phyloP scores from a whole-genome alignment of 2,113 vertebrate genomes.

The Notarius quadriscutis region DNA sequence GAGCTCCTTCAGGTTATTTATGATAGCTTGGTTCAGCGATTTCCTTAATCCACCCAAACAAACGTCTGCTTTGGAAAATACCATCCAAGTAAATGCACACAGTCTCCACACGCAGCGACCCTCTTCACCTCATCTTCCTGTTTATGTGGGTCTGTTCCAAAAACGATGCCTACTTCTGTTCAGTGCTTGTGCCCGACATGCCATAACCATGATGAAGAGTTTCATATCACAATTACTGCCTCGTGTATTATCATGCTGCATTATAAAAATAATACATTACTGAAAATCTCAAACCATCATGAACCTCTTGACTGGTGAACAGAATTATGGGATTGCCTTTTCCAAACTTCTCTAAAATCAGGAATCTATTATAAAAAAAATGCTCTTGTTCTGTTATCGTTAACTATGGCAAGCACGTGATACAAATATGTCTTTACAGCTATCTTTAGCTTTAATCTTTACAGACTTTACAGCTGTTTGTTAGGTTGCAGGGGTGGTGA shows the following conservation, averaged over 20 bases:
- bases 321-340: neutral
- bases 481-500: neutral
- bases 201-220: neutral
- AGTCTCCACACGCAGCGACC: neutral
- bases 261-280: neutral
- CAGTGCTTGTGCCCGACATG: neutral
- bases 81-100: neutral
- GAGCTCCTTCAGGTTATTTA: slow-evolving; percentile 27
- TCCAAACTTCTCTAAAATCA: neutral
- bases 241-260: neutral
- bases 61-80: slow-evolving; percentile 21
- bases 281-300: neutral
- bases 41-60: slow-evolving; percentile 17
- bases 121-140: slow-evolving; percentile 38
- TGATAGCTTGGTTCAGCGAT: slow-evolving; percentile 4
- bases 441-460: neutral
- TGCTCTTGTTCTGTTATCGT: neutral
- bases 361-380: neutral
- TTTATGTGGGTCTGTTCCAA: slow-evolving; percentile 17
- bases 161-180: neutral
- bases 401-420: neutral
- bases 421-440: neutral
- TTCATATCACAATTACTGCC: neutral
- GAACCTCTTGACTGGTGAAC: neutral
- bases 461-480: neutral